Base-by-base conservation (phyloP, 2,888 invertebrate species). In the Cephus nigrinus region DNA sequence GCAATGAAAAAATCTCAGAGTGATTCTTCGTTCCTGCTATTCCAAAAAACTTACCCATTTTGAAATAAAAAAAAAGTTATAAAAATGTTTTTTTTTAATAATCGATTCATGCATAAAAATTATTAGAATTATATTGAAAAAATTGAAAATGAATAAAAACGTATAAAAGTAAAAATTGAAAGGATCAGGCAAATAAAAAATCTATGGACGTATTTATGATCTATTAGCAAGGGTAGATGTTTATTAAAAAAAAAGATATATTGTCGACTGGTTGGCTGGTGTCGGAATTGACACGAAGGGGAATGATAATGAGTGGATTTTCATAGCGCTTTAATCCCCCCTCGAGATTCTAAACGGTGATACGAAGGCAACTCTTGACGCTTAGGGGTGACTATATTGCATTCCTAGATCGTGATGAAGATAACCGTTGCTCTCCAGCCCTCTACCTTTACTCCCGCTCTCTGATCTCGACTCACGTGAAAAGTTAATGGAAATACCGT, bases 381-480 rank as follows among this genome's bases (percentile, higher is more conserved):
- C 90, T 89, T 88, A 55, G 87, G 91, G 91, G 91, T 90, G 91
- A 91, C 90, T 90, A 91, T 91, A 91, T 91, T 91, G 88, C 91
- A 91, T 91, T 91, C 91, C 91, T 89, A 86, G 90, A 91, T 91
- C 89, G 87, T 91, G 91, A 90, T 88, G 90, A 89, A 87, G 88
- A 89, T 89, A 90, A 90, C 89, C 88, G 87, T 86, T 84, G 84
- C 85, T 71, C 71, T 71, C 71, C 71, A 32, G 71, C 71, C 71
- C 30, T 71, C 71, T 55, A 55, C 40, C 40, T 55, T 55, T 55
- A 55, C 23, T 55, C 5, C 40, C 40, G 40, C 40, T 9, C 40
- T 55, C 23, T 55, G 40, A 55, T 55, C 40, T 55, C 40, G 40
- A 55, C 23, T 55, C 40, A 55, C 23, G 40, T 55, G 40, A 55